Evolutionary conservation across 2,888 invertebrate genomes (phyloP).

Genomic region (Plagodis pulveraria): DNA sequence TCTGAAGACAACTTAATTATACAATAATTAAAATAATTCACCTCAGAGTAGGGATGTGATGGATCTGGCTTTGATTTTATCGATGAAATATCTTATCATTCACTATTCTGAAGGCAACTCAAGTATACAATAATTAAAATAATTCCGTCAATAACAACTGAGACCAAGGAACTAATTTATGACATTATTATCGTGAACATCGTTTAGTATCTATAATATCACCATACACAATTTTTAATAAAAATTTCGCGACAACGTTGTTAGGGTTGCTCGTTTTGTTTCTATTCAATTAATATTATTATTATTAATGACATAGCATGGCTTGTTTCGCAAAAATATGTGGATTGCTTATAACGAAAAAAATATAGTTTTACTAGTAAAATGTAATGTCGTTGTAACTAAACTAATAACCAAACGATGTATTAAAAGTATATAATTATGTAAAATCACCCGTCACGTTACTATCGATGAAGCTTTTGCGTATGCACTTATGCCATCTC

Average conservation of each 20-base stretch:
- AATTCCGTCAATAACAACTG: too few relatives aligned
- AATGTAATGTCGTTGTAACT: not conserved
- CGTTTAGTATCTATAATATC: too few relatives aligned
- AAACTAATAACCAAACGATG: not conserved
- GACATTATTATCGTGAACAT: too few relatives aligned
- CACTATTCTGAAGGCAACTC: not conserved
- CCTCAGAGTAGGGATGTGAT: slow-evolving; percentile 36
- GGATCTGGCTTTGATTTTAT: not conserved
- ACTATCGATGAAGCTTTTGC: not conserved
- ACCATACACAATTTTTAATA: too few relatives aligned
- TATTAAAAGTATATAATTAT: not conserved
- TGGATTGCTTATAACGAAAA: not conserved
- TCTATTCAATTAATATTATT: too few relatives aligned
- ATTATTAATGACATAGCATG: too few relatives aligned
- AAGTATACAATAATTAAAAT: too few relatives aligned
- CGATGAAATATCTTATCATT: not conserved
- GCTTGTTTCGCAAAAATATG: too few relatives aligned
- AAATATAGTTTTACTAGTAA: not conserved
- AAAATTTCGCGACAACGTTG: too few relatives aligned
- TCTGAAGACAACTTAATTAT: not conserved
- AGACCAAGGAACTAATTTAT: too few relatives aligned
- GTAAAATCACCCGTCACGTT: too few relatives aligned
- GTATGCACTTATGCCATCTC: slow-evolving; percentile 5
- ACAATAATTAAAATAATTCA: not conserved
- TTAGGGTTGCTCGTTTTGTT: too few relatives aligned